phyloP scores from a whole-genome alignment of 1,140 invertebrate species.

The Campoletis sonorensis region DNA sequence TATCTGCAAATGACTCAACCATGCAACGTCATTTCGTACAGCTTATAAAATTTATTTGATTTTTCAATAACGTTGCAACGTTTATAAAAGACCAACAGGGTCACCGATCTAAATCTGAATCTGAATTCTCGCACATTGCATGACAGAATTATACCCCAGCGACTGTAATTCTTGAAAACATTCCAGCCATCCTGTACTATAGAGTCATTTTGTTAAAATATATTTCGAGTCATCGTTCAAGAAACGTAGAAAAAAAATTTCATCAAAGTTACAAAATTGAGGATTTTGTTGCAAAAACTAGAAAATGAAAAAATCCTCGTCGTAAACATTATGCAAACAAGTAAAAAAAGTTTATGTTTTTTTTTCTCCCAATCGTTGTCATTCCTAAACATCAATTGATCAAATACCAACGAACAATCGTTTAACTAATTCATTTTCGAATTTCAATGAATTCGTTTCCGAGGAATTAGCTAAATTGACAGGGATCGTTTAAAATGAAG shows the following conservation, averaged over 20 bases:
- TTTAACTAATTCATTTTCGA: no score
- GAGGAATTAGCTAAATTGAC: no score
- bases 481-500: no score
- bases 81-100: slow-evolving; percentile 1
- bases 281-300: neutral
- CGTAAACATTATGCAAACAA: no score
- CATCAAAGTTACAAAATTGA: neutral
- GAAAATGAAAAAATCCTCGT: no score
- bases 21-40: neutral
- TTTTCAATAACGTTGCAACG: slow-evolving; percentile 35
- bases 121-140: slow-evolving; percentile 50
- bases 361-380: no score
- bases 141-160: slow-evolving; percentile 57
- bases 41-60: slow-evolving; percentile 38
- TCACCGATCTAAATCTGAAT: slow-evolving; percentile 50
- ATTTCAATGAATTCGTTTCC: no score
- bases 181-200: slow-evolving; percentile 49
- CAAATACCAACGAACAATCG: no score
- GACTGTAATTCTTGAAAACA: slow-evolving; percentile 55
- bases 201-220: neutral
- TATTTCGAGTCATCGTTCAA: neutral
- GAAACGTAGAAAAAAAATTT: neutral
- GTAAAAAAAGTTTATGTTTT: no score
- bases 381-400: no score
- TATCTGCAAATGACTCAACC: neutral